phyloP scores from a whole-genome alignment of 1,140 invertebrate species.

The Eueides isabella region DNA sequence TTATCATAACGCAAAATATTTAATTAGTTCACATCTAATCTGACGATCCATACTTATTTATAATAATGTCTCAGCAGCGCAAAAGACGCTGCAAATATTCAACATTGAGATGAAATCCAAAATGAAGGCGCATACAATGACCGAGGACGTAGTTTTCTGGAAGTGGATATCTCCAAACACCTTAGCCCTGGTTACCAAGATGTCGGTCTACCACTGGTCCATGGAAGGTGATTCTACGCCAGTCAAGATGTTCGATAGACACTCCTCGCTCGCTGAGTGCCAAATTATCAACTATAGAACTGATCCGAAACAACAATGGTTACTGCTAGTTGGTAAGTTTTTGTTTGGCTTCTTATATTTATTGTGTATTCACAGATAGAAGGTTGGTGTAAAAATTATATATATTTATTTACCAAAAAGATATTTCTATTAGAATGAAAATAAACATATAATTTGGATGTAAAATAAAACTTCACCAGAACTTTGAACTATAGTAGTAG shows the following conservation, averaged over 20 bases:
- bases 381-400: too few relatives aligned
- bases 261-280: constrained; percentile 96
- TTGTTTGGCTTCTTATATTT: background rate
- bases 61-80: constrained; percentile 84
- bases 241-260: constrained; percentile 98
- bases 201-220: constrained; percentile 98
- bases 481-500: too few relatives aligned
- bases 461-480: too few relatives aligned
- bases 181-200: constrained; percentile 98
- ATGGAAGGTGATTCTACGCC: constrained; percentile 99
- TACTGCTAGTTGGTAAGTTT: constrained; percentile 92
- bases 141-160: constrained; percentile 99
- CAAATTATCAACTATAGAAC: constrained; percentile 99
- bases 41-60: constrained; percentile 29
- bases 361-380: background rate
- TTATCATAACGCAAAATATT: background rate
- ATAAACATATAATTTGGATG: too few relatives aligned
- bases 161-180: constrained; percentile 99
- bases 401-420: too few relatives aligned
- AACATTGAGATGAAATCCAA: constrained; percentile 99
- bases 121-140: constrained; percentile 99
- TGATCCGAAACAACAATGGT: constrained; percentile 98
- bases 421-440: too few relatives aligned
- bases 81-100: constrained; percentile 99
- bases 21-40: background rate